Percentiles rank a stretch among this genome's conserved stretches.
Conservation (phyloP, 2,797 vertebrate genomes). For the Streptopelia turtur region DNA sequence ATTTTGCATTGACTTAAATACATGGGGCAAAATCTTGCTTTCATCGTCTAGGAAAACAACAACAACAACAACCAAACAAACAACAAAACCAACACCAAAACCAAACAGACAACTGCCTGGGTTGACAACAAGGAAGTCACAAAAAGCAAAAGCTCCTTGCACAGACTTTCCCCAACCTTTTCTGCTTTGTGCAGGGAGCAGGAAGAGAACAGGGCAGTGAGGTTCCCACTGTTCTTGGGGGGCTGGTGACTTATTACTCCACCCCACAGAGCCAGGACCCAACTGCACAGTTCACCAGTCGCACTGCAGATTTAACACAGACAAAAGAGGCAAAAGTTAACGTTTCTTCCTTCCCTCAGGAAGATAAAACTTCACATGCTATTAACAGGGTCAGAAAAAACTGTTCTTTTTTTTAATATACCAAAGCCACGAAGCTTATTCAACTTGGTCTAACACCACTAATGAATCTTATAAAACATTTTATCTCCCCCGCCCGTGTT, state of each 20-base stretch:
- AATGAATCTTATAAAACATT: slow-evolving; percentile 92
- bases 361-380: slow-evolving; percentile 57
- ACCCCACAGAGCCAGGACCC: neutral
- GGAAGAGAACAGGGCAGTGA: neutral
- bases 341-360: slow-evolving; percentile 23
- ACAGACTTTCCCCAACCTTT: neutral
- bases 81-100: too few species aligned
- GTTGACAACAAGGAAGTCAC: neutral
- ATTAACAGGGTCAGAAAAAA: slow-evolving; percentile 61
- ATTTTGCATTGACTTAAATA: neutral
- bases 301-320: neutral
- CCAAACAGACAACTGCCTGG: neutral
- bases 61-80: too few species aligned
- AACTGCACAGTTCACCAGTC: neutral
- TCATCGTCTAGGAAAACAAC: neutral
- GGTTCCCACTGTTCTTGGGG: neutral
- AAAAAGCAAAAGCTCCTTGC: neutral
- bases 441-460: slow-evolving; percentile 87
- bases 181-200: neutral
- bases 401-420: slow-evolving; percentile 70
- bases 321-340: neutral
- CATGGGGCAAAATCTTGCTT: neutral
- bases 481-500: slow-evolving; percentile 80
- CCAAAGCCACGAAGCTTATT: slow-evolving; percentile 74
- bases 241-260: neutral